phyloP scores from a whole-genome alignment of 2,113 vertebrate species.

The Varanus komodoensis region DNA sequence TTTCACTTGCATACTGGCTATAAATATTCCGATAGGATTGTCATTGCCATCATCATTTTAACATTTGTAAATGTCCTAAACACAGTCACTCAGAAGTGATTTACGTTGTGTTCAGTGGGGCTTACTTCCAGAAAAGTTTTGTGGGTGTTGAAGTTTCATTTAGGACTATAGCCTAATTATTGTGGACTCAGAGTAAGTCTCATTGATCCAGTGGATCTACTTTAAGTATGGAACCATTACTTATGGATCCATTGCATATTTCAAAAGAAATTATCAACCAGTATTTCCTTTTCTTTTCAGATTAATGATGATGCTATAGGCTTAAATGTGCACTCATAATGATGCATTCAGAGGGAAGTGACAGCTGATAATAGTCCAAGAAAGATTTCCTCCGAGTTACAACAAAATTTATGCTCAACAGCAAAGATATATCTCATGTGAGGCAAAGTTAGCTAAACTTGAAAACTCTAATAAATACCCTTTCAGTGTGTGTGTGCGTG shows the following conservation, averaged over 20 bases:
- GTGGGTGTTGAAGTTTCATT: no score
- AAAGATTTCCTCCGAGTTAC: conserved; percentile 65
- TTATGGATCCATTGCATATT: conserved; percentile 37
- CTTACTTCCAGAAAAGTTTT: background rate
- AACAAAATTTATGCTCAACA: conserved; percentile 52
- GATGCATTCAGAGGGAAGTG: conserved; percentile 69
- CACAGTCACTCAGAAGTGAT: background rate
- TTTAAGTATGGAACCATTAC: conserved; percentile 19
- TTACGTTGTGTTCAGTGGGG: background rate
- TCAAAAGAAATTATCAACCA: conserved; percentile 70
- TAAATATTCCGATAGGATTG: no score
- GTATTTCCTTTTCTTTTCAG: background rate
- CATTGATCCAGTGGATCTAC: background rate
- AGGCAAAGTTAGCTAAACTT: conserved; percentile 47
- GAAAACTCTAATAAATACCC: conserved; percentile 43
- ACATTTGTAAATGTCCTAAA: no score
- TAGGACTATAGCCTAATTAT: conserved; percentile 26
- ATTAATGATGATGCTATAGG: conserved; percentile 66
- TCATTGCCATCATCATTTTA: no score
- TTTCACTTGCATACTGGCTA: no score
- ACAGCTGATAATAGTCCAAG: conserved; percentile 66
- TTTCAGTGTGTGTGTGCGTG: conserved; percentile 10
- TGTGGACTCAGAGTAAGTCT: background rate
- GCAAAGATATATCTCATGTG: conserved; percentile 20
- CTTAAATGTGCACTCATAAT: conserved; percentile 64